phyloP scores from a whole-genome alignment of 2,888 invertebrate species.

The Polydesmus complanatus region DNA sequence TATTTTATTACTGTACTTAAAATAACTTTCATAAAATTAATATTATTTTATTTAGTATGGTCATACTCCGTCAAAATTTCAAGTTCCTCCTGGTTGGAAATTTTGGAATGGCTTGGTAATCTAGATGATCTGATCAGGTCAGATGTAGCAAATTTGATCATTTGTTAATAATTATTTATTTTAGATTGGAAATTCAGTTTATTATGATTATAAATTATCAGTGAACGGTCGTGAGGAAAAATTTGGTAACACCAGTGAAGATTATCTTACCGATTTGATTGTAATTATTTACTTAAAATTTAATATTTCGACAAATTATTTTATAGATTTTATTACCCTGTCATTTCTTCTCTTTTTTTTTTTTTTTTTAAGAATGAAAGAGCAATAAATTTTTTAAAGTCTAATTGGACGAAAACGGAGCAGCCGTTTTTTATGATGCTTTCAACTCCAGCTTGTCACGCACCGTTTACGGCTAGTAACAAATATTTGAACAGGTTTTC shows the following conservation, averaged over 20 bases:
- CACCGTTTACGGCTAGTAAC: slow-evolving; percentile 67
- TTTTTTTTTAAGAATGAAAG: slow-evolving; percentile 25
- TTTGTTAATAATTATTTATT: background rate
- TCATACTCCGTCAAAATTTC: slow-evolving; percentile 45
- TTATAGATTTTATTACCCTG: too few species aligned
- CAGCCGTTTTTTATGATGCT: slow-evolving; percentile 66
- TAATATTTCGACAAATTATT: too few species aligned
- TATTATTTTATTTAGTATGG: slow-evolving; percentile 48
- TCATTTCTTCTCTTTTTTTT: slow-evolving; percentile 2
- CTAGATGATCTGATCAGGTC: too few species aligned
- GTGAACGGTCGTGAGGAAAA: slow-evolving; percentile 55
- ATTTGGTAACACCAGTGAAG: slow-evolving; percentile 42
- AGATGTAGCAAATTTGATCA: background rate
- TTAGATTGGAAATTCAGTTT: slow-evolving; percentile 70
- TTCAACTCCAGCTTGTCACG: slow-evolving; percentile 77
- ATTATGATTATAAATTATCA: slow-evolving; percentile 75
- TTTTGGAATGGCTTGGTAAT: slow-evolving; percentile 63
- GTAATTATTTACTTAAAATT: slow-evolving; percentile 38
- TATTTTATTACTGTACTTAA: background rate
- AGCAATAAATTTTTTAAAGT: slow-evolving; percentile 28
- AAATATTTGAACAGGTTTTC: slow-evolving; percentile 50
- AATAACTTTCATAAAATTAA: background rate
- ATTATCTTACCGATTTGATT: slow-evolving; percentile 74
- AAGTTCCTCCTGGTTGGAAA: slow-evolving; percentile 71
- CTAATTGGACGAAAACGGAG: slow-evolving; percentile 18